phyloP scores from a whole-genome alignment of 2,888 invertebrate genomes.

The Platycheirus rosarum region DNA sequence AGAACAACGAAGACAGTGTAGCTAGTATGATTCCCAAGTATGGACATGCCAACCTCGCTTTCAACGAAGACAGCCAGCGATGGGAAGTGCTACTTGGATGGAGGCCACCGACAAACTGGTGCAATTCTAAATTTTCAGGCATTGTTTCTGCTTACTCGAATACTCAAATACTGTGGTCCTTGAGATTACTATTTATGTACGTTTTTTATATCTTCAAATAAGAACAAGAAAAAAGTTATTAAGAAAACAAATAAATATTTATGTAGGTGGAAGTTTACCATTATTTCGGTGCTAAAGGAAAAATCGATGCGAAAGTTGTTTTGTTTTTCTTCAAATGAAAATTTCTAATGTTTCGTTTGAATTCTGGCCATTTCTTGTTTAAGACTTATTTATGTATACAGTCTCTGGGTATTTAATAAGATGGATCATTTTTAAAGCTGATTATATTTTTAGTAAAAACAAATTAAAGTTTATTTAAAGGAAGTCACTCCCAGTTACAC shows the following conservation, averaged over 20 bases:
- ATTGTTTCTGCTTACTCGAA: constrained; percentile 80
- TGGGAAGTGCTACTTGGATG: constrained; percentile 77
- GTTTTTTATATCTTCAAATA: constrained; percentile 36
- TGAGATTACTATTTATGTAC: neutral
- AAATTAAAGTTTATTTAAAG: too few species aligned
- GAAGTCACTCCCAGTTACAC: too few species aligned
- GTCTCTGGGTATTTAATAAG: neutral
- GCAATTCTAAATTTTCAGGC: constrained; percentile 91
- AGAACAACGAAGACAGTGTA: constrained; percentile 93
- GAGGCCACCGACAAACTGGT: constrained; percentile 88
- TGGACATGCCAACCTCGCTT: constrained; percentile 85
- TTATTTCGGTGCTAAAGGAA: constrained; percentile 52
- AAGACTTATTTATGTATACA: neutral
- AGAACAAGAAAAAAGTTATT: neutral
- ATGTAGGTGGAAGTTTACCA: constrained; percentile 34
- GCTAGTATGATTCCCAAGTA: constrained; percentile 92
- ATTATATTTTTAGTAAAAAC: too few species aligned
- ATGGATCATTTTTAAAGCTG: constrained; percentile 18
- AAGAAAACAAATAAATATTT: too few species aligned
- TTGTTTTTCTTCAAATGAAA: constrained; percentile 22
- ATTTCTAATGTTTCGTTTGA: neutral
- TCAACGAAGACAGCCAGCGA: constrained; percentile 79
- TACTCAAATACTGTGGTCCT: constrained; percentile 10
- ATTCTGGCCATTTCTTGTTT: neutral
- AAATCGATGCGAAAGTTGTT: constrained; percentile 58